Percentiles rank a stretch among this genome's conserved stretches.
These are phyloP conservation scores for Bombus fervidus DNA, from an alignment of 1,140 invertebrate species.

Conservation along the genomic window DNA sequence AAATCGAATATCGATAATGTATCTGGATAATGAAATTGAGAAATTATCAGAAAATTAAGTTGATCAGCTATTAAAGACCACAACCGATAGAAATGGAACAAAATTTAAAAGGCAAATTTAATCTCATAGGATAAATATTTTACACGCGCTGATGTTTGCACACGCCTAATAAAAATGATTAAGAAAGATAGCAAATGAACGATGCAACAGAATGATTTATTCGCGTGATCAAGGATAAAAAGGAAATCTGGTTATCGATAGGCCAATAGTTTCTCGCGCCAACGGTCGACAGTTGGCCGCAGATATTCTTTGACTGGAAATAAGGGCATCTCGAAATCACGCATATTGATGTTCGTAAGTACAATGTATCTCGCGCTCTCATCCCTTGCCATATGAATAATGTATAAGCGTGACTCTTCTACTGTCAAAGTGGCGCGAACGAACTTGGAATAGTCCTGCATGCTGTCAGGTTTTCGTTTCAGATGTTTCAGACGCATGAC, in stretches of 20 bases:
- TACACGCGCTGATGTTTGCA: neutral
- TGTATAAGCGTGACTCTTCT: conserved; percentile 63
- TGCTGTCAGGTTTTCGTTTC: conserved; percentile 42
- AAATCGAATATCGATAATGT: no score
- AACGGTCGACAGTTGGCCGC: neutral
- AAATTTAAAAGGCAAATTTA: neutral
- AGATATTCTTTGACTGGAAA: conserved; percentile 51
- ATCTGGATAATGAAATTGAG: no score
- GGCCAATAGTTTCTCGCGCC: conserved; percentile 17
- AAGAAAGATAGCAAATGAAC: neutral
- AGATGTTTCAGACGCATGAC: conserved; percentile 37
- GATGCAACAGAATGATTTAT: neutral
- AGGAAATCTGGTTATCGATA: conserved; percentile 11
- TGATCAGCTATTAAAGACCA: no score
- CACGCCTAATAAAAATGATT: neutral
- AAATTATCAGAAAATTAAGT: no score
- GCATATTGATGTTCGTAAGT: conserved; percentile 71
- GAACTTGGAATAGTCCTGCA: conserved; percentile 55
- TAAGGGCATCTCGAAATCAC: conserved; percentile 59
- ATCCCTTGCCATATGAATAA: conserved; percentile 68
- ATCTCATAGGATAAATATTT: neutral
- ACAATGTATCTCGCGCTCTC: conserved; percentile 65
- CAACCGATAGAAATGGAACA: neutral
- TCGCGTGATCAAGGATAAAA: neutral
- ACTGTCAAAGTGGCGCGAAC: conserved; percentile 62